Percentiles rank a stretch among this genome's conserved stretches.
phyloP scores from a whole-genome alignment of 2,888 invertebrate species.

The Formica aserva region DNA sequence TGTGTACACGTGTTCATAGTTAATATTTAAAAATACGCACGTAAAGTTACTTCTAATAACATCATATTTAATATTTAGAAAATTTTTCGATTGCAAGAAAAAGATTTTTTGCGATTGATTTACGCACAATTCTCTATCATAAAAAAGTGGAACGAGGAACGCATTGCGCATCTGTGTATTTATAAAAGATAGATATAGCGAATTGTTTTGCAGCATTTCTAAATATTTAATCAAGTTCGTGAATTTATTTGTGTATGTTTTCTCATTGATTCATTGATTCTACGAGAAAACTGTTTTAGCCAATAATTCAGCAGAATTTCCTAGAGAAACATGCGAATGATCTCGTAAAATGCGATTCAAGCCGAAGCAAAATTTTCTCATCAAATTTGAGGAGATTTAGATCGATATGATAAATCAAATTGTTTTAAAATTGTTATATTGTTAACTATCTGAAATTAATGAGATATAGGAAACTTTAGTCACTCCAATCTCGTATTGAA shows the following conservation, averaged over 20 bases:
- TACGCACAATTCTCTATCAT: neutral
- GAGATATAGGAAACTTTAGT: neutral
- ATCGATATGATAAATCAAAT: neutral
- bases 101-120: neutral
- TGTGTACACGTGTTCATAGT: neutral
- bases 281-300: constrained; percentile 4
- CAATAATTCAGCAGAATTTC: neutral
- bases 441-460: neutral
- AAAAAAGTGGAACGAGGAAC: neutral
- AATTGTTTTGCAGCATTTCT: constrained; percentile 7
- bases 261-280: constrained; percentile 11
- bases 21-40: constrained; percentile 17
- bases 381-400: neutral
- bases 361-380: neutral
- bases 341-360: neutral
- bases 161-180: constrained; percentile 3
- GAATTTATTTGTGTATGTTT: constrained; percentile 11
- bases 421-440: neutral
- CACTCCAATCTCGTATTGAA: neutral
- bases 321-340: neutral
- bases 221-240: constrained; percentile 40
- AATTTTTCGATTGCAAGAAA: constrained; percentile 1
- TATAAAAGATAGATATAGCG: constrained; percentile 22
- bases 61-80: neutral
- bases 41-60: neutral